phyloP scores from a whole-genome alignment of 2,888 invertebrate genomes.

The Rotaria macrura region DNA sequence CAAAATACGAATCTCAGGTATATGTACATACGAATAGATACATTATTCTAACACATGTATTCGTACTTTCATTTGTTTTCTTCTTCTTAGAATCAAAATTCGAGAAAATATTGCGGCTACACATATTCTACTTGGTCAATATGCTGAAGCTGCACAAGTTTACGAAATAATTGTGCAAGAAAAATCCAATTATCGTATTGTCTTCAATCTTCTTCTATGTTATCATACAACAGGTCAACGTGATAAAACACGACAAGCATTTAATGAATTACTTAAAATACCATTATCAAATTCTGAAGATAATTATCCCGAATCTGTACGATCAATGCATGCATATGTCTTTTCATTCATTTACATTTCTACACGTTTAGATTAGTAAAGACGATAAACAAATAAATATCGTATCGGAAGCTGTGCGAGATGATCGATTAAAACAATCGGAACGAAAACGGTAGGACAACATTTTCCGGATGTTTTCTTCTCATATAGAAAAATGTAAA shows the following conservation, averaged over 20 bases:
- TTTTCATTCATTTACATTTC: not conserved
- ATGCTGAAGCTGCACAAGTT: constrained; percentile 84
- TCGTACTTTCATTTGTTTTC: too few species aligned
- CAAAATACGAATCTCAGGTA: constrained; percentile 80
- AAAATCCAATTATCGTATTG: constrained; percentile 74
- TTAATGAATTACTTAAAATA: constrained; percentile 64
- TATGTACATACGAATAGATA: too few species aligned
- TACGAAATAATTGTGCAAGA: constrained; percentile 97
- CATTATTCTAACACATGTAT: too few species aligned
- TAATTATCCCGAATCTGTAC: not conserved
- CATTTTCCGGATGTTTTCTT: too few species aligned
- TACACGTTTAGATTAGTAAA: constrained; percentile 37
- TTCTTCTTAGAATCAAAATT: constrained; percentile 46
- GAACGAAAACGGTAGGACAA: constrained; percentile 56
- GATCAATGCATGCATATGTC: not conserved
- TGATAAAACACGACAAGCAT: constrained; percentile 83
- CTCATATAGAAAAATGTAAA: too few species aligned
- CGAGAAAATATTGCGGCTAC: constrained; percentile 93
- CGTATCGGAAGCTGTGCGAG: constrained; percentile 63
- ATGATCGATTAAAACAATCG: constrained; percentile 64
- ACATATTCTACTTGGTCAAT: constrained; percentile 87
- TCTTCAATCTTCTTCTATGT: constrained; percentile 68
- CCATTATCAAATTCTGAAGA: constrained; percentile 27
- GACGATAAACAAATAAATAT: constrained; percentile 57
- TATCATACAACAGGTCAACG: constrained; percentile 62